A percentile compares a stretch with the other conserved stretches of the same genome.
Conservation (phyloP, 1,140 invertebrate genomes). For the Nephila pilipes region DNA sequence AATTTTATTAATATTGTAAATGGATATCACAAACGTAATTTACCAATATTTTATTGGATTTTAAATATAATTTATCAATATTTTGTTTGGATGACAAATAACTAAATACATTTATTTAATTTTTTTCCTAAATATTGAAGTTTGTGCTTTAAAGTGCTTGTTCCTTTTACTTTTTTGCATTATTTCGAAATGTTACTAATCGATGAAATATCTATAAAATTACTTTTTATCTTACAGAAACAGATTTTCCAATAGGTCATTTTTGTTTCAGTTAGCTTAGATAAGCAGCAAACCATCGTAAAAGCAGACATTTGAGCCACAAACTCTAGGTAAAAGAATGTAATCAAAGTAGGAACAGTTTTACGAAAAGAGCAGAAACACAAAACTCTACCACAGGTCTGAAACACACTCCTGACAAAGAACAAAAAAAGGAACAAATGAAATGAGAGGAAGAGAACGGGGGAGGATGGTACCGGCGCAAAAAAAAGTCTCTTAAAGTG, state of each 20-base stretch:
- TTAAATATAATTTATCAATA: too few species aligned
- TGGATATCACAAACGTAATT: too few species aligned
- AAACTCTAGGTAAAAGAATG: not conserved
- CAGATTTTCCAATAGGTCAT: not conserved
- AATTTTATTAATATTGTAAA: too few species aligned
- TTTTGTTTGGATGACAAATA: too few species aligned
- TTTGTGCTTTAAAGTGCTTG: too few species aligned
- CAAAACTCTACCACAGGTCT: not conserved
- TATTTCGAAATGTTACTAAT: too few species aligned
- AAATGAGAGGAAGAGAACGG: conserved; percentile 29
- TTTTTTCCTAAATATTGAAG: too few species aligned
- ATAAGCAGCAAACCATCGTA: not conserved
- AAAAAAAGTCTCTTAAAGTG: conserved; percentile 49
- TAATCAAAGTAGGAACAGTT: conserved; percentile 13
- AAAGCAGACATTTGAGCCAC: not conserved
- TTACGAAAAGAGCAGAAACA: not conserved
- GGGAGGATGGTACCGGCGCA: not conserved
- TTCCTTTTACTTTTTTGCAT: too few species aligned
- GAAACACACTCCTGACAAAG: not conserved
- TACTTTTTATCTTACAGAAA: not conserved
- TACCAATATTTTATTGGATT: too few species aligned
- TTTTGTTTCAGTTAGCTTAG: not conserved
- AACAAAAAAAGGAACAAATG: not conserved
- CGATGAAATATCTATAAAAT: not conserved
- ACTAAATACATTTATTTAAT: too few species aligned